A percentile compares a stretch with the other conserved stretches of the same genome.
Evolutionary conservation across 2,113 vertebrate genomes (phyloP).

Genomic region (Antechinus stuartii): DNA sequence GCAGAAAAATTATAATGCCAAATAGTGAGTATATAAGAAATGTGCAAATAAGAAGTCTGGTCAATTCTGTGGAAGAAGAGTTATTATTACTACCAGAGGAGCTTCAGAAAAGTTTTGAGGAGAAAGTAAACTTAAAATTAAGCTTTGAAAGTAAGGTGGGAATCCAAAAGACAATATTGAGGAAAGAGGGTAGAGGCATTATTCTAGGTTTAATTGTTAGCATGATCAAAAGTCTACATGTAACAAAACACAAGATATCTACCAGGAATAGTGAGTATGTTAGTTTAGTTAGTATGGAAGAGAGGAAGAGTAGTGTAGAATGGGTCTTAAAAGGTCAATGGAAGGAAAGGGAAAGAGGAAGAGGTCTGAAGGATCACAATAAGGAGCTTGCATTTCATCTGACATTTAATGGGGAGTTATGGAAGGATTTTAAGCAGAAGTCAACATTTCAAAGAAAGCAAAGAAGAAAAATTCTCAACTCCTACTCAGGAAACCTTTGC

Average conservation of each 20-base stretch:
- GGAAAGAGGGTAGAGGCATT: not conserved
- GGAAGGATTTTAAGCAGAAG: not conserved
- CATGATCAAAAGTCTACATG: not conserved
- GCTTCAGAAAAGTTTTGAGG: not conserved
- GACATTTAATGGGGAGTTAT: not conserved
- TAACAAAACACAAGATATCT: not conserved
- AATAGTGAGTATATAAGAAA: not conserved
- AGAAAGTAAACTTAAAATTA: not conserved
- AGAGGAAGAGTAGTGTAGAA: not conserved
- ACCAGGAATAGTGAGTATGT: not conserved
- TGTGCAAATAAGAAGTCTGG: not conserved
- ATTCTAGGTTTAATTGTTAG: not conserved
- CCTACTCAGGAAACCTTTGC: not conserved
- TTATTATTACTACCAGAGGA: not conserved
- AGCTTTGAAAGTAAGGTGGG: not conserved
- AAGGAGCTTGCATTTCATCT: not conserved
- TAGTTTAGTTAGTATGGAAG: not conserved
- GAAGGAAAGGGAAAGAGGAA: not conserved
- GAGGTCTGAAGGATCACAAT: not conserved
- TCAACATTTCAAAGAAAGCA: not conserved
- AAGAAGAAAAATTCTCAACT: not conserved
- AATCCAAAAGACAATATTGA: not conserved
- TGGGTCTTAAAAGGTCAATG: not conserved
- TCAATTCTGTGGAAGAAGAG: not conserved
- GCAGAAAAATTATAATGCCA: not conserved